Percentiles rank a stretch among this genome's conserved stretches.
phyloP scores from a whole-genome alignment of 2,797 vertebrate species.

The Rhincodon typus region DNA sequence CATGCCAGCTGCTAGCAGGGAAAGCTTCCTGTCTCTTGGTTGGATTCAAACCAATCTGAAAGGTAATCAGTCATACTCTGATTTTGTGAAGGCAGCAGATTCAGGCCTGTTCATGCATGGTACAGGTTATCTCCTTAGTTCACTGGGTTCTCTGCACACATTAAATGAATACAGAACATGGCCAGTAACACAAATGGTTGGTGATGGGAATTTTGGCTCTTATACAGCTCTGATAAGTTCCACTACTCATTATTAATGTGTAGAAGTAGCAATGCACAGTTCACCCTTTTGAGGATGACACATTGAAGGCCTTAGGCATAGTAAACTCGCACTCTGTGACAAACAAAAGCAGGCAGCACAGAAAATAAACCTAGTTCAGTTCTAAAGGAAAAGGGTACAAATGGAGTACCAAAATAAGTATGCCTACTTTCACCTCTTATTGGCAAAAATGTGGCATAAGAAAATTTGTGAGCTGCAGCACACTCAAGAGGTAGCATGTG shows the following conservation, averaged over 20 bases:
- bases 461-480: not conserved
- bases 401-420: not conserved
- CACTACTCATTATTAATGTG: not conserved
- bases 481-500: not conserved
- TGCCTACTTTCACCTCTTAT: not conserved
- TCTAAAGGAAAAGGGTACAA: not conserved
- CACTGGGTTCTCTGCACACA: not conserved
- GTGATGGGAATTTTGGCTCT: not conserved
- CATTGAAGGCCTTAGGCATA: not conserved
- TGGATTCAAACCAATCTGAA: slow-evolving; percentile 8
- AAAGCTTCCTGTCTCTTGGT: not conserved
- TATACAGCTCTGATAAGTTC: not conserved
- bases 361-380: not conserved
- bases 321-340: not conserved
- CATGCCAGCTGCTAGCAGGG: not conserved
- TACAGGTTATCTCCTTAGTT: not conserved
- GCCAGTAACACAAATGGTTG: not conserved
- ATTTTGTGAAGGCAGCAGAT: not conserved
- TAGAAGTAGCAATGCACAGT: not conserved
- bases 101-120: not conserved
- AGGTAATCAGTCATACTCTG: not conserved
- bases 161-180: not conserved
- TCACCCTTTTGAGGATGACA: not conserved
- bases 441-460: not conserved
- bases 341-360: not conserved